Conservation (phyloP, 2,113 vertebrate species). For the Apteryx mantelli region DNA sequence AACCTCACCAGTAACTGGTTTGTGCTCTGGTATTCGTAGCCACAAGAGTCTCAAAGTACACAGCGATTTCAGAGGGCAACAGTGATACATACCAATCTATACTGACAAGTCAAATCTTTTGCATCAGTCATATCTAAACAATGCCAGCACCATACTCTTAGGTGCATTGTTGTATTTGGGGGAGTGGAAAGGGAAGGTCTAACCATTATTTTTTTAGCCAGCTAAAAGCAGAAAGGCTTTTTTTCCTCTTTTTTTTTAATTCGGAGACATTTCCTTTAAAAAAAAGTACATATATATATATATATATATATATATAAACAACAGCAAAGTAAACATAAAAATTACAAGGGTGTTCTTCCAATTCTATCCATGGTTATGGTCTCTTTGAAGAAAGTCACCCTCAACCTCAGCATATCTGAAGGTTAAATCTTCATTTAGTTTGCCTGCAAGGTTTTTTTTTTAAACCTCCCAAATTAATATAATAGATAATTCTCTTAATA, state of each 20-base stretch:
- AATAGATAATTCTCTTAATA: neutral
- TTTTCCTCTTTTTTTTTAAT: neutral
- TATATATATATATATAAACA: neutral
- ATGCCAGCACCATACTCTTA: accelerated
- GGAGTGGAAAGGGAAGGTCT: neutral
- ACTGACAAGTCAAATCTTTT: neutral
- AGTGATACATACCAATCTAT: neutral
- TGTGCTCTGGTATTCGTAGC: no score
- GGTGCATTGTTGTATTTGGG: neutral
- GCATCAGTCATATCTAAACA: neutral
- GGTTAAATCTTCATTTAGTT: neutral
- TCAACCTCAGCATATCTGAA: neutral
- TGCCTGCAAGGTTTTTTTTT: neutral
- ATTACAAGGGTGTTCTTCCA: neutral
- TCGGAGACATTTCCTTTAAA: neutral
- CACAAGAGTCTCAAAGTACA: no score
- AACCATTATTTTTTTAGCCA: neutral
- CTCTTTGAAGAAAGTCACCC: neutral
- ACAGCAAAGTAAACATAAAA: neutral
- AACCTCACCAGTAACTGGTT: neutral
- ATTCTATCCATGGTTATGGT: neutral
- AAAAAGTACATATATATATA: neutral
- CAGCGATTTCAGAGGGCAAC: neutral
- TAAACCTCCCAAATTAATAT: neutral
- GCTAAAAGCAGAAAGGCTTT: neutral